A percentile compares a stretch with the other conserved stretches of the same genome.
These are phyloP conservation scores for Aradophagus sp. DNA, from an alignment of 1,140 invertebrate species.

Conservation along the genomic window DNA sequence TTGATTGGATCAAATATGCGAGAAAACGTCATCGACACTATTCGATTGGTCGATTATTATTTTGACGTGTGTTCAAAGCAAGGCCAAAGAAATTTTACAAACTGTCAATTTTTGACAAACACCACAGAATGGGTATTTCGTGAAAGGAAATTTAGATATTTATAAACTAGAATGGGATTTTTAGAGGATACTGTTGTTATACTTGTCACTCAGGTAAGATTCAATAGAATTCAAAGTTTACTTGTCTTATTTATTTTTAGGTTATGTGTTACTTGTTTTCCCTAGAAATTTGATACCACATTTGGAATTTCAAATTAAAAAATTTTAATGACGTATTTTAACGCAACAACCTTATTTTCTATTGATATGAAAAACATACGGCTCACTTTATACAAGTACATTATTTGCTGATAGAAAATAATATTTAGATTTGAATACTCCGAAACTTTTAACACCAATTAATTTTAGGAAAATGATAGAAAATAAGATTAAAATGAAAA, in stretches of 20 bases:
- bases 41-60: conserved; percentile 35
- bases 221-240: background rate
- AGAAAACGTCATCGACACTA: background rate
- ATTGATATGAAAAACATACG: no score
- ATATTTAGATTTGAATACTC: no score
- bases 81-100: conserved; percentile 5
- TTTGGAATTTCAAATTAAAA: conserved; percentile 23
- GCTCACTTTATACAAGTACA: no score
- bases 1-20: background rate
- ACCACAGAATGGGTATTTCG: conserved; percentile 28
- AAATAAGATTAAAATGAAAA: background rate
- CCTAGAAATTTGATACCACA: conserved; percentile 15
- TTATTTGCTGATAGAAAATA: no score
- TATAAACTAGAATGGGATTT: conserved; percentile 77
- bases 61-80: conserved; percentile 40
- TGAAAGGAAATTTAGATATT: conserved; percentile 16
- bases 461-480: no score
- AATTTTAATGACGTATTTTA: no score
- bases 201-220: conserved; percentile 80
- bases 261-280: conserved; percentile 28
- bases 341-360: no score
- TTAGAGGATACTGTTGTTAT: conserved; percentile 82
- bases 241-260: background rate
- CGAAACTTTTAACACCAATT: no score
- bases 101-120: conserved; percentile 43